Evolutionary conservation across 2,113 vertebrate species (phyloP), one percentile per base, ranked within the genome.

Genomic region (Saccopteryx leptura): DNA sequence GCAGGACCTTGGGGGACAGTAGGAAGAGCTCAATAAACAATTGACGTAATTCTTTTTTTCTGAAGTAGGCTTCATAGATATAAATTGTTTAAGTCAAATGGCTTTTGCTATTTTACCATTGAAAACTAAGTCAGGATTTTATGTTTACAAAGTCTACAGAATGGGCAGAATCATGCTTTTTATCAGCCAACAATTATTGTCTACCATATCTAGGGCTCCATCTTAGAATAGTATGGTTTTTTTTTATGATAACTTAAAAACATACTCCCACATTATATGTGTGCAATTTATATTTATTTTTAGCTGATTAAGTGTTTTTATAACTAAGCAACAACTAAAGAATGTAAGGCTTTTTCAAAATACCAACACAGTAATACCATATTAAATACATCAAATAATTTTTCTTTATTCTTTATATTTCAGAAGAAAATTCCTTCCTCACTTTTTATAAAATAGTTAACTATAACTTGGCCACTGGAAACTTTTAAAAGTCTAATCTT

Each of bases 401-500:
- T 94, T 76, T 4, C 24, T 91, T 81, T 54, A 18, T 14, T 82
- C 4, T 85, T 23, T 78, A 4, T 26, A 26, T 79, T 91, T 93
- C 31, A 82, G 24, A 58, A 87, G 88, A 76, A 28, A 79, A 60
- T 83, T 79, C 0, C 11, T 85, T 88, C 56, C 5, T 6, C 33
- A 85, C 17, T 91, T 91, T 88, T 75, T 63, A 82, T 86, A 11
- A 93, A 92, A 91, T 78, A 81, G 8, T 87, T 33, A 46, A 24
- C 69, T 80, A 61, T 39, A 95, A 92, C 8, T 88, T 75, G 31
- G 28, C 2, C 65, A 91, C 90, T 90, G 74, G 63, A 79, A 91
- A 90, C 24, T 84, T 92, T 75, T 15, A 78, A 92, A 93, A 80
- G 63, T 87, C 26, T 88, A 86, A 33, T n/a, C 65, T 90, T 88